Conservation (phyloP, 2,797 vertebrate genomes). For the Phataginus tricuspis region DNA sequence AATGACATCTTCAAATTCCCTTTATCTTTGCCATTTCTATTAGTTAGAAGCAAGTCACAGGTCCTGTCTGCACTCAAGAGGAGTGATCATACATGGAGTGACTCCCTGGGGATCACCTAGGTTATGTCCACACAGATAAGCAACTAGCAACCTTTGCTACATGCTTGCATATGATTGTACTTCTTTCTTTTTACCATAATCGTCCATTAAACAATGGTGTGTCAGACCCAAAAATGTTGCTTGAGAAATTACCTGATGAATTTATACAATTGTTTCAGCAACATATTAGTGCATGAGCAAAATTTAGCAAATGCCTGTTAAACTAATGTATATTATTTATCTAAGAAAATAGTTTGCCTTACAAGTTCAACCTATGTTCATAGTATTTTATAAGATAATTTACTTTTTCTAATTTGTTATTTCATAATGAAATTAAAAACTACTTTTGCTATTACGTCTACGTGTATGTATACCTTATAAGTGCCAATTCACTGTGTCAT, state of each 20-base stretch:
- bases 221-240: not conserved
- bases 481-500: not conserved
- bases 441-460: not conserved
- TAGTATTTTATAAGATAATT: not conserved
- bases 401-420: not conserved
- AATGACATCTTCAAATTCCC: not conserved
- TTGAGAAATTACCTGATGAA: not conserved
- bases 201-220: not conserved
- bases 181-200: not conserved
- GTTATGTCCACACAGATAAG: not conserved
- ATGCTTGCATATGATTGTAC: not conserved
- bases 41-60: not conserved
- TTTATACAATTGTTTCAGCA: not conserved
- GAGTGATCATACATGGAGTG: not conserved
- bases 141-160: not conserved
- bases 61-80: not conserved
- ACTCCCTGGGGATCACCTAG: not conserved
- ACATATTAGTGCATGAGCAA: not conserved
- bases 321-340: not conserved
- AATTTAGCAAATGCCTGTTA: not conserved
- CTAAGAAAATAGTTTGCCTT: not conserved
- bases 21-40: not conserved
- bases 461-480: not conserved
- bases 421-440: not conserved
- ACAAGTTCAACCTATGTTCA: not conserved